Evolutionary conservation across 2,113 vertebrate species (phyloP).

Genomic region (Orientallactaga bullata): DNA sequence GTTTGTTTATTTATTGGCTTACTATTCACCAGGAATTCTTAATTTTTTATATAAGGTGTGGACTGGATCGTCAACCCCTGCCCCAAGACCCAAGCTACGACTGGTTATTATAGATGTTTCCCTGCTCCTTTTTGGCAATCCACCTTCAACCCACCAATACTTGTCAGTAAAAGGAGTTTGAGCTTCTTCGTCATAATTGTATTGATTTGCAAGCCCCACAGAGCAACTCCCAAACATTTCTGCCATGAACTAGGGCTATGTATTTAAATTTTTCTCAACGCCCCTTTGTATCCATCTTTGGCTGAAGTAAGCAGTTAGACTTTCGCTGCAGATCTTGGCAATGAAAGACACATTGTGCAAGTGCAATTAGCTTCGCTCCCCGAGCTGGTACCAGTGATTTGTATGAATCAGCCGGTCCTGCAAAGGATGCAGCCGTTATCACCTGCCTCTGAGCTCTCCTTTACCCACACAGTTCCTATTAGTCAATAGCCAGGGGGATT

Average conservation of each 20-base stretch:
- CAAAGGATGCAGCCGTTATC: constrained; percentile 62
- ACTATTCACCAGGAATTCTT: constrained; percentile 75
- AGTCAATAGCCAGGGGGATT: constrained; percentile 62
- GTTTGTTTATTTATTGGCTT: constrained; percentile 82
- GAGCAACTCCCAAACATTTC: constrained; percentile 39
- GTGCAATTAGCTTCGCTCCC: constrained; percentile 67
- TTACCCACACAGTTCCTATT: constrained; percentile 66
- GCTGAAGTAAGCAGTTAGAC: constrained; percentile 64
- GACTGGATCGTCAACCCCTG: neutral
- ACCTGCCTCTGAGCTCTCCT: constrained; percentile 68
- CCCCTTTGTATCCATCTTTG: constrained; percentile 46
- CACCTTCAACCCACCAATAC: neutral
- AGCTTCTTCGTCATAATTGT: neutral
- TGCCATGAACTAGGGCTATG: neutral
- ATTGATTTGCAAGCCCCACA: constrained; percentile 11
- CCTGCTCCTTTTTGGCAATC: neutral
- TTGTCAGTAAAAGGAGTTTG: neutral
- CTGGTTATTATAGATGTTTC: constrained; percentile 1
- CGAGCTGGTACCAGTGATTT: constrained; percentile 61
- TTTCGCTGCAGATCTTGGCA: constrained; percentile 64
- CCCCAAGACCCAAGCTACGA: constrained; percentile 16
- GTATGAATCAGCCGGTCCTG: constrained; percentile 72
- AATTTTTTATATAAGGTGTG: constrained; percentile 66
- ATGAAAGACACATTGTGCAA: constrained; percentile 70
- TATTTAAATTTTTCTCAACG: constrained; percentile 64